A percentile compares a stretch with the other conserved stretches of the same genome.
These are phyloP conservation scores for Ramphastos sulfuratus DNA, from an alignment of 2,113 vertebrate genomes.

Conservation along the genomic window DNA sequence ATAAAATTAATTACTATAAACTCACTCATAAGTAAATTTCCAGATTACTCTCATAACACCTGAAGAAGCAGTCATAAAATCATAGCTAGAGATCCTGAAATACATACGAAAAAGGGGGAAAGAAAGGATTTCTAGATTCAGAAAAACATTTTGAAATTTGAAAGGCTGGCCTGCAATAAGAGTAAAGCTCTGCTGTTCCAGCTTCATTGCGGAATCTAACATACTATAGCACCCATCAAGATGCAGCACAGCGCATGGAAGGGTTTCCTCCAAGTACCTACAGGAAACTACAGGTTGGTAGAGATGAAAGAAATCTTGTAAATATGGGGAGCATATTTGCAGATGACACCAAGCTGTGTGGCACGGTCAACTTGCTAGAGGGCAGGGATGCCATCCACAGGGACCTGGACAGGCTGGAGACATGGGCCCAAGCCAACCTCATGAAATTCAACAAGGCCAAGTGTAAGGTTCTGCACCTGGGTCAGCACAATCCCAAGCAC, in stretches of 20 bases:
- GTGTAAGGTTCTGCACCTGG: too few species aligned
- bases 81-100: background rate
- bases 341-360: too few species aligned
- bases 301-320: background rate
- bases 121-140: background rate
- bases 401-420: too few species aligned
- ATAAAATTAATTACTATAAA: background rate
- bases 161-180: background rate
- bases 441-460: too few species aligned
- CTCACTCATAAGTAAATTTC: background rate
- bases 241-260: background rate
- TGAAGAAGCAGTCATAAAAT: background rate
- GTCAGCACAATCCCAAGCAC: too few species aligned
- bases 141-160: background rate
- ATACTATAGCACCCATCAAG: accelerated
- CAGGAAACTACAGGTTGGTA: background rate
- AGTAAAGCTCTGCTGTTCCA: background rate
- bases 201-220: background rate
- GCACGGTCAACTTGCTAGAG: too few species aligned
- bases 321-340: background rate
- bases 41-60: background rate
- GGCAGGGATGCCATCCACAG: too few species aligned
- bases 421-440: too few species aligned
- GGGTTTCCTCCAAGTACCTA: background rate
- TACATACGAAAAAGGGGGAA: background rate